These are phyloP conservation scores for Orius laevigatus DNA, from an alignment of 1,140 invertebrate species.

Conservation along the genomic window DNA sequence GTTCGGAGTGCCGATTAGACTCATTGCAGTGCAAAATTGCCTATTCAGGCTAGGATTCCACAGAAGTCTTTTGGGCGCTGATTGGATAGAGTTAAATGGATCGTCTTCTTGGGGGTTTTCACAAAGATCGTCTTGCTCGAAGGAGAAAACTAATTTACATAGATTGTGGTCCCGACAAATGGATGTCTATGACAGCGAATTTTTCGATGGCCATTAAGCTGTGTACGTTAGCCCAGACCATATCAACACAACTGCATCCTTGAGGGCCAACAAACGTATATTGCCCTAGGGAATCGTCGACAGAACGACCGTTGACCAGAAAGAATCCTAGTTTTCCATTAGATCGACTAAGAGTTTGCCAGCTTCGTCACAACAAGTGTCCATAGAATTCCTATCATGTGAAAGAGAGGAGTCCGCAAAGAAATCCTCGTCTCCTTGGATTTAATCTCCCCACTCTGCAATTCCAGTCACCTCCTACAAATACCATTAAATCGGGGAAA, in stretches of 20 bases:
- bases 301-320: background rate
- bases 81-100: too few relatives aligned
- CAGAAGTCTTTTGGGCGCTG: too few relatives aligned
- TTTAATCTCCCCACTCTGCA: background rate
- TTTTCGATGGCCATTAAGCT: background rate
- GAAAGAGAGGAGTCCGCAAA: background rate
- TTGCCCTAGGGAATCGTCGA: background rate
- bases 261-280: background rate
- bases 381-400: background rate
- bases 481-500: background rate
- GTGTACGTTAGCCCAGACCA: background rate
- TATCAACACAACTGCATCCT: background rate
- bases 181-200: background rate
- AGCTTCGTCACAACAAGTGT: background rate
- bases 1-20: too few relatives aligned
- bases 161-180: background rate
- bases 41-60: too few relatives aligned
- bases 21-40: too few relatives aligned
- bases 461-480: constrained; percentile 3
- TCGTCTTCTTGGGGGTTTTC: too few relatives aligned
- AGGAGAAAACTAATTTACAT: too few relatives aligned
- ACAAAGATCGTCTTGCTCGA: too few relatives aligned
- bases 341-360: background rate
- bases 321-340: background rate
- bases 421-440: constrained; percentile 2